Evolutionary conservation across 2,888 invertebrate species (phyloP).

Genomic region (Oxycera nigricornis): DNA sequence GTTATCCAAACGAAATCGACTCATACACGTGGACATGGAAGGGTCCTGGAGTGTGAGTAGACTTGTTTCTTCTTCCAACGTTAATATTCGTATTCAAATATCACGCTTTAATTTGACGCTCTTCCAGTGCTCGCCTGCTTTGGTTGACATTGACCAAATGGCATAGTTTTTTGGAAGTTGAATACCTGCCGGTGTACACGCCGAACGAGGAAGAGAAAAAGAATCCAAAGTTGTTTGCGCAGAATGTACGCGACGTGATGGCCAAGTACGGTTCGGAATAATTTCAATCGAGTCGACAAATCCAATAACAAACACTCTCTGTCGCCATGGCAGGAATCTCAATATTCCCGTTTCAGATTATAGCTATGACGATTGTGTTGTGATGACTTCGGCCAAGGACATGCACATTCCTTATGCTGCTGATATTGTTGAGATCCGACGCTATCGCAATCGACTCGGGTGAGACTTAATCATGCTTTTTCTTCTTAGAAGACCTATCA

Average conservation of each 20-base stretch:
- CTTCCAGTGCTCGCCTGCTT: slow-evolving; percentile 74
- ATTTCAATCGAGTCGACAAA: background rate
- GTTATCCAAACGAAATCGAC: slow-evolving; percentile 88
- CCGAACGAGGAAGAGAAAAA: slow-evolving; percentile 86
- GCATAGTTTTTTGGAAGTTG: slow-evolving; percentile 86
- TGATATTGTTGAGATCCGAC: slow-evolving; percentile 78
- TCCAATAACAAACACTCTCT: background rate
- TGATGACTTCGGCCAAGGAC: slow-evolving; percentile 84
- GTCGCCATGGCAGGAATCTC: slow-evolving; percentile 70
- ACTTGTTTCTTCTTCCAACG: background rate
- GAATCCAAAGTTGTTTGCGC: slow-evolving; percentile 87
- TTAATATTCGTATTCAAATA: background rate
- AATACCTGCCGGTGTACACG: slow-evolving; percentile 90
- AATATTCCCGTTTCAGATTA: slow-evolving; percentile 88
- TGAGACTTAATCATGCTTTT: slow-evolving; percentile 60
- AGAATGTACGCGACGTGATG: slow-evolving; percentile 90
- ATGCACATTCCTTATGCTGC: slow-evolving; percentile 79
- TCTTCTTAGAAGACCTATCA: background rate
- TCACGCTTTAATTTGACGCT: background rate
- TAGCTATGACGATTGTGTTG: slow-evolving; percentile 89
- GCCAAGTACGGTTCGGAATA: slow-evolving; percentile 74
- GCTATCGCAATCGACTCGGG: slow-evolving; percentile 79
- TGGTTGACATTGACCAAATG: slow-evolving; percentile 91
- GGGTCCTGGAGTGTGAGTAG: slow-evolving; percentile 90
- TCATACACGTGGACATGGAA: slow-evolving; percentile 96